Base-by-base conservation (phyloP, 1,140 invertebrate genomes). In the Lepidurus arcticus region DNA sequence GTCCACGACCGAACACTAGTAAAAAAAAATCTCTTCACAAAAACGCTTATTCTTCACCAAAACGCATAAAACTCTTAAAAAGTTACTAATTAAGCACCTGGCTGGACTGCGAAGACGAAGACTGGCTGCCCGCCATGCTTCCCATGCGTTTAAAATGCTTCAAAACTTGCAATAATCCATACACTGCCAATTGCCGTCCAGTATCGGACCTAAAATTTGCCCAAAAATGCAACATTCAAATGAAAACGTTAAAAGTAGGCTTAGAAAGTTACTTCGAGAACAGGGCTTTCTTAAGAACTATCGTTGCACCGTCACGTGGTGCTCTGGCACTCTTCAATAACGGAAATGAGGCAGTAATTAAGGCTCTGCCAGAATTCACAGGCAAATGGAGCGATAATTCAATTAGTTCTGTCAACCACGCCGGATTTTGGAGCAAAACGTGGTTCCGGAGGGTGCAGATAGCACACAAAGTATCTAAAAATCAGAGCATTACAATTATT, bases 91-190 rank as follows among this genome's bases (percentile, higher is more conserved):
- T 6, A 65, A 13, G 16, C 21, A 65, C 53, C 21, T 65, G 53
- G n/a, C 53, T 65, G 53, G 53, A 65, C 53, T 65, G 53, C 16
- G 53, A 65, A 7, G 53, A 65, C 16, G 53, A n/a, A n/a, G 53
- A 65, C 53, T 65, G 53, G 53, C 53, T 65, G 21, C 53, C n/a
- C 3, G 53, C 13, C 16, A 65, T 7, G 3, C 53, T 65, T 21
- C 53, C 53, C 53, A 65, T 65, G 6, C 53, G 53, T 16, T 65
- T 65, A 65, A 65, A 65, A 65, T 65, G 53, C 21, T 65, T 65
- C 53, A 65, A 4, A 65, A 65, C 21, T 16, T 65, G 53, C 13
- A 65, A 16, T 21, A 65, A 65, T 21, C 53, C 53, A 65, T 65
- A 65, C 8, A 65, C 53, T 5, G 53, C 53, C 13, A 65, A 21